Conservation (phyloP, 2,113 vertebrate species). For the Pogona vitticeps region DNA sequence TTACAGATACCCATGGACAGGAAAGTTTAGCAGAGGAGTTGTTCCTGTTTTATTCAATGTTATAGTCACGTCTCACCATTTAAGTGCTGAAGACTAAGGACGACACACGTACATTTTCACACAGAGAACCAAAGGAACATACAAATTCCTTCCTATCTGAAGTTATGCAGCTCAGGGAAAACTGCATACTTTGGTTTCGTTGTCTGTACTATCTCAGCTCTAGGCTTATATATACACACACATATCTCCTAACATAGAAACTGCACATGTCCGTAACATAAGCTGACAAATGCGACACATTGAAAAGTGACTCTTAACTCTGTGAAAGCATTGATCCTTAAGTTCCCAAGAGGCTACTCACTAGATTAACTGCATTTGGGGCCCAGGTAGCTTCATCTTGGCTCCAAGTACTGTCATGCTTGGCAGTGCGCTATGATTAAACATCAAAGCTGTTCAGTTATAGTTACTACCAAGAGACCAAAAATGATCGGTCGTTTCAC, state of each 20-base stretch:
- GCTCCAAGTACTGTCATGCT: constrained; percentile 6
- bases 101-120: neutral
- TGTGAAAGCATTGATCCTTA: neutral
- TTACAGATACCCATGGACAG: neutral
- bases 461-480: constrained; percentile 1
- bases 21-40: too few relatives aligned
- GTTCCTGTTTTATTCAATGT: too few relatives aligned
- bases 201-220: too few relatives aligned
- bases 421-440: accelerated
- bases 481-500: constrained; percentile 10
- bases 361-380: neutral
- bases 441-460: neutral
- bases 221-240: too few relatives aligned
- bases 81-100: neutral
- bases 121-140: neutral
- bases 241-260: constrained; percentile 12
- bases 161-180: neutral
- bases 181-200: too few relatives aligned
- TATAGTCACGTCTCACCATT: too few relatives aligned
- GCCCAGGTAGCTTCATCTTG: accelerated
- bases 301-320: neutral
- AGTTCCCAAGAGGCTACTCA: neutral
- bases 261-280: neutral
- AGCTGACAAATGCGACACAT: constrained; percentile 4
- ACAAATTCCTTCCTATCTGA: neutral